A percentile compares a stretch with the other conserved stretches of the same genome.
Evolutionary conservation across 92 coral and sea anemone species (phyloP).

Genomic region (Zoanthus sociatus): DNA sequence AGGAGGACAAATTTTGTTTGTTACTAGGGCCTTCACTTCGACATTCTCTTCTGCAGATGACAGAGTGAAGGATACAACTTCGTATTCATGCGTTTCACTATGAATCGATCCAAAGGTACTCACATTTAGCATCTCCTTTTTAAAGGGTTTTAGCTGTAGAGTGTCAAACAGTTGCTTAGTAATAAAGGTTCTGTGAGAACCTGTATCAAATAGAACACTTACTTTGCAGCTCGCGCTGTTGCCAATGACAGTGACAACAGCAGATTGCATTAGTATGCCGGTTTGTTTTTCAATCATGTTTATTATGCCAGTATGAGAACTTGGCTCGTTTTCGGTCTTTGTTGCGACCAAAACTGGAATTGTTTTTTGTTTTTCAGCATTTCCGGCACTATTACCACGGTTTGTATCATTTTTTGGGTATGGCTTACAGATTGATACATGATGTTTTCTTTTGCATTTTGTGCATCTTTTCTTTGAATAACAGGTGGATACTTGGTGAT

Average conservation of each 20-base stretch:
- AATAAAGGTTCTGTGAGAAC: not conserved
- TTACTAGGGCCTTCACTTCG: not conserved
- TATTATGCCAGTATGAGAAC: not conserved
- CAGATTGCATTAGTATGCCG: not conserved
- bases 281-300: constrained; percentile 11
- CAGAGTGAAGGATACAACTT: not conserved
- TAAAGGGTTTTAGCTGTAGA: not conserved
- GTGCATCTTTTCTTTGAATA: not conserved
- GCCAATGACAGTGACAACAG: not conserved
- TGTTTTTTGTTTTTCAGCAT: constrained; percentile 14
- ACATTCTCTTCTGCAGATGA: not conserved
- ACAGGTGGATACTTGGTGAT: constrained; percentile 8
- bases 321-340: constrained; percentile 5
- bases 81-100: not conserved
- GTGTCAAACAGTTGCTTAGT: not conserved
- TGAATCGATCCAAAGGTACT: not conserved
- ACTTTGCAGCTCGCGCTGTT: not conserved
- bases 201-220: constrained; percentile 3
- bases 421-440: constrained; percentile 6
- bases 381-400: too few species aligned
- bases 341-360: not conserved
- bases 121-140: not conserved
- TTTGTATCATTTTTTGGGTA: not conserved
- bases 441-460: constrained; percentile 24
- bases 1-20: not conserved